Percentiles rank a stretch among this genome's conserved stretches.
phyloP scores from a whole-genome alignment of 2,113 vertebrate genomes.

The Formicarius rufipectus region DNA sequence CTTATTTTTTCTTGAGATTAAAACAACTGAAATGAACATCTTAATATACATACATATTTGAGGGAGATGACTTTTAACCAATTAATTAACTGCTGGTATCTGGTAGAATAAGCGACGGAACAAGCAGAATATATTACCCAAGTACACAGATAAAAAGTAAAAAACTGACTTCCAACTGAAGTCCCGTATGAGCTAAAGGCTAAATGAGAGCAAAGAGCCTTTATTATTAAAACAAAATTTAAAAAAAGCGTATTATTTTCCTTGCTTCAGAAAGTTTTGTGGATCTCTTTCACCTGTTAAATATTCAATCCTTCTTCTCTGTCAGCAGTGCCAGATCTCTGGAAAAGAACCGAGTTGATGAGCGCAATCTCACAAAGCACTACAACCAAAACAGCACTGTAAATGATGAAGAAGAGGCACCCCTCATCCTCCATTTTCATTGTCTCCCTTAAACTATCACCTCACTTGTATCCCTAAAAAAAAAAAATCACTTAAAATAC shows the following conservation, averaged over 20 bases:
- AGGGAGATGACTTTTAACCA: not conserved
- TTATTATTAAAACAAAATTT: not conserved
- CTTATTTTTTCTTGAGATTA: not conserved
- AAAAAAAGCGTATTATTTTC: not conserved
- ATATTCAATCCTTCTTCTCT: not conserved
- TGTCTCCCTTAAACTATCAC: not conserved
- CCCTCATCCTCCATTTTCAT: not conserved
- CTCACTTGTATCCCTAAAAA: not conserved
- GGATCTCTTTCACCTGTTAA: not conserved
- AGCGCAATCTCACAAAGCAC: not conserved
- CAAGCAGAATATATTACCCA: not conserved
- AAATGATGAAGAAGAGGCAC: not conserved
- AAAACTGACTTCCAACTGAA: not conserved
- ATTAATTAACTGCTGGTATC: not conserved
- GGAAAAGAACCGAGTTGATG: not conserved
- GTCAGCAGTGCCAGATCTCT: not conserved
- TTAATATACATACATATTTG: not conserved
- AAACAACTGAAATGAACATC: not conserved
- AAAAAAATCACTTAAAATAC: not conserved
- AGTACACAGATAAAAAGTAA: not conserved
- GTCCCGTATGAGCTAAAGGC: not conserved
- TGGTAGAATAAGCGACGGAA: not conserved
- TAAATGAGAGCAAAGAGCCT: not conserved
- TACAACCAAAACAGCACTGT: not conserved
- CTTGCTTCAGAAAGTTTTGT: not conserved